A percentile compares a stretch with the other conserved stretches of the same genome.
phyloP scores from a whole-genome alignment of 2,888 invertebrate species.

The Pimpla rufipes region DNA sequence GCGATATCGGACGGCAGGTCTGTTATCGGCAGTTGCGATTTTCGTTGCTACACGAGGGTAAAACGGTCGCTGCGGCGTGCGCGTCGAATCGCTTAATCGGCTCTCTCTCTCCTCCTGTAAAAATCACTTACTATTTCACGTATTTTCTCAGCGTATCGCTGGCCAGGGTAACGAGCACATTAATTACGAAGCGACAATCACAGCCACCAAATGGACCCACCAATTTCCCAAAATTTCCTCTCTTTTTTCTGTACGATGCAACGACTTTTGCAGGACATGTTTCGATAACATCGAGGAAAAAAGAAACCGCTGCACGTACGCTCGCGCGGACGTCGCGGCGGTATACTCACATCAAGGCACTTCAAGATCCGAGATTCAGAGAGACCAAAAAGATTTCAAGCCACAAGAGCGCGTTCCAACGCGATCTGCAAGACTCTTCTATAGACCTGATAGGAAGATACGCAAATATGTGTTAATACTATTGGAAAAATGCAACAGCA shows the following conservation, averaged over 20 bases:
- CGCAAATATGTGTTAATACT: slow-evolving; percentile 67
- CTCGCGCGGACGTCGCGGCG: slow-evolving; percentile 18
- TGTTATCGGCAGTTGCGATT: slow-evolving; percentile 50
- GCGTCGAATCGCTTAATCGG: slow-evolving; percentile 36
- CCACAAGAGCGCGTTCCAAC: slow-evolving; percentile 79
- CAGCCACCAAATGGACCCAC: not conserved
- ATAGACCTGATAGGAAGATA: slow-evolving; percentile 81
- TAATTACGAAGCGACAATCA: slow-evolving; percentile 39
- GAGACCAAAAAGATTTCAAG: slow-evolving; percentile 78
- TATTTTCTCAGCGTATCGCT: slow-evolving; percentile 15
- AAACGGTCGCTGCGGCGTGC: slow-evolving; percentile 26
- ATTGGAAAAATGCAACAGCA: slow-evolving; percentile 25
- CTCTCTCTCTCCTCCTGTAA: slow-evolving; percentile 50
- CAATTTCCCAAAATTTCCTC: not conserved
- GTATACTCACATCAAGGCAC: slow-evolving; percentile 79
- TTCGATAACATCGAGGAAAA: slow-evolving; percentile 1
- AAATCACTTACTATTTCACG: slow-evolving; percentile 54
- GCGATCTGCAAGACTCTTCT: slow-evolving; percentile 78
- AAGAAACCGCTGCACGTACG: slow-evolving; percentile 34
- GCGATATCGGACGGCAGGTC: slow-evolving; percentile 41
- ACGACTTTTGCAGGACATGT: slow-evolving; percentile 1
- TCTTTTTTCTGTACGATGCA: slow-evolving; percentile 7
- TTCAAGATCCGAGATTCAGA: slow-evolving; percentile 77
- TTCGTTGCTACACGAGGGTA: slow-evolving; percentile 39
- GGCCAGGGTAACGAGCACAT: slow-evolving; percentile 19